These are phyloP conservation scores for Tyto alba DNA, from an alignment of 2,113 vertebrate species.

Conservation along the genomic window DNA sequence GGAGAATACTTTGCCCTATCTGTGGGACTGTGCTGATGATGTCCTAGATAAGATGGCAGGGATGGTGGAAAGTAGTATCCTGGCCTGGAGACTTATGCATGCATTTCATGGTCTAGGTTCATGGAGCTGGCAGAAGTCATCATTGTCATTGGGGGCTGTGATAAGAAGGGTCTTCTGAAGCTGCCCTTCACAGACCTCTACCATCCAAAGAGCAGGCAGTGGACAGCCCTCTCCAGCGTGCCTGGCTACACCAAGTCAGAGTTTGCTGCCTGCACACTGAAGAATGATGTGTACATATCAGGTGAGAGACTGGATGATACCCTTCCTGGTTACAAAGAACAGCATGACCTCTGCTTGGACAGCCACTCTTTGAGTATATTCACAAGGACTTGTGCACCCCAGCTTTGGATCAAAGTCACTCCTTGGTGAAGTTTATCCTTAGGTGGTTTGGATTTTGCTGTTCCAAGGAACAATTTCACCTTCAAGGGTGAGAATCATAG, in stretches of 20 bases:
- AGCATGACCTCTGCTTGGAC: not conserved
- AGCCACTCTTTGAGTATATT: not conserved
- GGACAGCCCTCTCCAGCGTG: constrained; percentile 70
- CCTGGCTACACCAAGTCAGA: constrained; percentile 79
- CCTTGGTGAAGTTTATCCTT: not conserved
- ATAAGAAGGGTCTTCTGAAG: constrained; percentile 72
- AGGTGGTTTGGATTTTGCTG: not conserved
- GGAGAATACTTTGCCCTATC: not conserved
- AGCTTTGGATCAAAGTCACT: not conserved
- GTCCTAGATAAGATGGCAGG: not conserved
- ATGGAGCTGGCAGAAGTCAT: constrained; percentile 77
- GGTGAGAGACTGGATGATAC: constrained; percentile 60
- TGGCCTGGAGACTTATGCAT: not conserved
- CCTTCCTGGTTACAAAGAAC: not conserved
- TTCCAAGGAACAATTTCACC: not conserved
- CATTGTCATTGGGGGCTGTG: constrained; percentile 77
- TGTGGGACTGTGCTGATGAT: not conserved
- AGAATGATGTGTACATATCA: constrained; percentile 81
- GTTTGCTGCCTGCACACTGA: constrained; percentile 76
- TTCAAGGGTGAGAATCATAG: not conserved
- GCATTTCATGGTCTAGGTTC: constrained; percentile 55
- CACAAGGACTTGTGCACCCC: not conserved
- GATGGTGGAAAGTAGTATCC: not conserved
- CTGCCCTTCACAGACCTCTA: constrained; percentile 72
- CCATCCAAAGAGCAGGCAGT: constrained; percentile 68